Percentiles rank a stretch among this genome's conserved stretches.
These are phyloP conservation scores for Cromileptes altivelis DNA, from an alignment of 2,113 vertebrate species.

Conservation along the genomic window DNA sequence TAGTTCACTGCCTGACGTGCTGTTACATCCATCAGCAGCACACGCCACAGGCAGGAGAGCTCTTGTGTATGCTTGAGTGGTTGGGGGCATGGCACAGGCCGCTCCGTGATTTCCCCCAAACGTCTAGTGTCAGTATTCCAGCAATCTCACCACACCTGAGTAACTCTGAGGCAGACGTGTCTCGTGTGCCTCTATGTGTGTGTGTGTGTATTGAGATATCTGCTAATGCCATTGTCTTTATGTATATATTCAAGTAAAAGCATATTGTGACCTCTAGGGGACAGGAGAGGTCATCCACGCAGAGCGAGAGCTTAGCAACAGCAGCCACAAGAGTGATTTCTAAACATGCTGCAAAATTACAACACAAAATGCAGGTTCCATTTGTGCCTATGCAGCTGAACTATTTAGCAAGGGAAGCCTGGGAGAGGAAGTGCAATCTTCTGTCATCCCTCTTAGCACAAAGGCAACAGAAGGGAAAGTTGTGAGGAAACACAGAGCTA, in stretches of 20 bases:
- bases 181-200: conserved; percentile 10
- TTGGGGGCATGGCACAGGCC: conserved; percentile 5
- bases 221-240: conserved; percentile 67
- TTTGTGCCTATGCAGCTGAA: not conserved
- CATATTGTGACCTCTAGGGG: conserved; percentile 45
- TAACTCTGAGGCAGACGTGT: conserved; percentile 49
- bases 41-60: conserved; percentile 30
- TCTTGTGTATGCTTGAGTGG: conserved; percentile 45
- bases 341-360: not conserved
- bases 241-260: conserved; percentile 63
- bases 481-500: conserved; percentile 64
- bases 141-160: conserved; percentile 70
- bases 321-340: not conserved
- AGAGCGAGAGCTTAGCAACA: not conserved
- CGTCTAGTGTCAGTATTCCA: conserved; percentile 51
- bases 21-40: conserved; percentile 51
- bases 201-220: conserved; percentile 18
- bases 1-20: conserved; percentile 12
- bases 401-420: not conserved
- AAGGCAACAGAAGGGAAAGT: conserved; percentile 29
- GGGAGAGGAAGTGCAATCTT: not conserved
- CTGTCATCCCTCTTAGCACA: not conserved
- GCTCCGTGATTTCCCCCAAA: conserved; percentile 32
- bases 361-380: not conserved
- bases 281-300: conserved; percentile 32